A percentile compares a stretch with the other conserved stretches of the same genome.
Evolutionary conservation across 2,113 vertebrate species (phyloP).

Genomic region (Myrmophylax atrothorax): DNA sequence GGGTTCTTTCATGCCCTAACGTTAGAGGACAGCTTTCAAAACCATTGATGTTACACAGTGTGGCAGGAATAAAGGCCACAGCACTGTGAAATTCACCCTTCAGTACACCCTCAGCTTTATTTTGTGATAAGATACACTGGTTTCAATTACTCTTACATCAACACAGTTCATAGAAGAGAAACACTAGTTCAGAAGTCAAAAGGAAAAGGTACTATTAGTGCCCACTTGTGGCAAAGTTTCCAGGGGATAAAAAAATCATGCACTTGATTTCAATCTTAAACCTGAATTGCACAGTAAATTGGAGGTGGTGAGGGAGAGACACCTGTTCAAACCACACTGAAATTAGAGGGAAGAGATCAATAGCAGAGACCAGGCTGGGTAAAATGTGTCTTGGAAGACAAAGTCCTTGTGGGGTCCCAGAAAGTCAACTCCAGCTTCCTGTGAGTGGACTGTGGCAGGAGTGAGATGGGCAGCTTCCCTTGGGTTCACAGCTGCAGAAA

Average conservation of each 20-base stretch:
- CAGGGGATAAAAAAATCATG: neutral
- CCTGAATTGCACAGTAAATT: neutral
- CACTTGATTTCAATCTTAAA: neutral
- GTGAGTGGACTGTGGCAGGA: neutral
- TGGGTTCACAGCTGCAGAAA: neutral
- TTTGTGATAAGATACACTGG: neutral
- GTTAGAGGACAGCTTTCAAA: neutral
- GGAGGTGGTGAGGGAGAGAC: neutral
- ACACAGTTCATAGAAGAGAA: neutral
- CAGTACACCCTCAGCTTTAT: neutral
- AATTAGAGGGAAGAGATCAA: neutral
- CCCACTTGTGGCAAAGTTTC: neutral
- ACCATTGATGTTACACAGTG: neutral
- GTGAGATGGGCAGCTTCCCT: neutral
- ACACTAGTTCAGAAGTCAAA: neutral
- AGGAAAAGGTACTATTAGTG: neutral
- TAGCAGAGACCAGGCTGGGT: neutral
- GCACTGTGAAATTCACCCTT: neutral
- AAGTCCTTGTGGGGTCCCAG: neutral
- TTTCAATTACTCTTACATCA: neutral
- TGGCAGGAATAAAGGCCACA: neutral
- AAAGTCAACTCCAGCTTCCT: neutral
- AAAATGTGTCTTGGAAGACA: neutral
- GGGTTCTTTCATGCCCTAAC: neutral
- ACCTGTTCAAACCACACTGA: neutral